Percentiles rank a stretch among this genome's conserved stretches.
Conservation (phyloP, 2,888 invertebrate species). For the Stenurella melanura region DNA sequence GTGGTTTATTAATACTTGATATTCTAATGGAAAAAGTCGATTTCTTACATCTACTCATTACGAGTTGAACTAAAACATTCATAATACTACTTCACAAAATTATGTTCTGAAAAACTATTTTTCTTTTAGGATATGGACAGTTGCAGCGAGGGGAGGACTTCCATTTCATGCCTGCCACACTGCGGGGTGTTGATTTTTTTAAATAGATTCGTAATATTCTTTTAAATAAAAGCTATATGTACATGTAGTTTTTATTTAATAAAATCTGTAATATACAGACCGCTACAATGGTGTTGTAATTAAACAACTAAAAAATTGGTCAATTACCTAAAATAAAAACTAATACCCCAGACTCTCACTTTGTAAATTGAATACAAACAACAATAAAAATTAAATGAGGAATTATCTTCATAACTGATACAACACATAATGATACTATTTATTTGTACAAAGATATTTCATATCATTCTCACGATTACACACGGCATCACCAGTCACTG, state of each 20-base stretch:
- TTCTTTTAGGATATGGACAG: slow-evolving; percentile 78
- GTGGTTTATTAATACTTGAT: not conserved
- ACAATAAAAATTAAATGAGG: slow-evolving; percentile 36
- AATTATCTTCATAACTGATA: slow-evolving; percentile 39
- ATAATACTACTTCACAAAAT: not conserved
- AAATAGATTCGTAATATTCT: slow-evolving; percentile 25
- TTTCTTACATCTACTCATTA: not conserved
- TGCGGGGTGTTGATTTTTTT: slow-evolving; percentile 75
- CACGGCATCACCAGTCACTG: slow-evolving; percentile 42
- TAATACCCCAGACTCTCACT: slow-evolving; percentile 44
- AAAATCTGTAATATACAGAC: slow-evolving; percentile 72
- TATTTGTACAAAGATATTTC: slow-evolving; percentile 57
- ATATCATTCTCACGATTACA: slow-evolving; percentile 53
- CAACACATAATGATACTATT: slow-evolving; percentile 42
- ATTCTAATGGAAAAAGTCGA: not conserved
- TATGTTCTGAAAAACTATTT: slow-evolving; percentile 41
- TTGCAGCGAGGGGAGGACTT: slow-evolving; percentile 76
- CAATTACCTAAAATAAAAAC: slow-evolving; percentile 55
- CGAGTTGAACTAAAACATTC: not conserved
- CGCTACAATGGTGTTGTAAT: slow-evolving; percentile 63
- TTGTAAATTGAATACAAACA: slow-evolving; percentile 45
- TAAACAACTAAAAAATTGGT: slow-evolving; percentile 57
- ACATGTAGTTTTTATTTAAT: slow-evolving; percentile 59
- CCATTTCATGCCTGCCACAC: slow-evolving; percentile 81
- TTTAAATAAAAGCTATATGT: slow-evolving; percentile 38